Base-by-base conservation (phyloP, 2,113 vertebrate species). In the Spea multiplicata region DNA sequence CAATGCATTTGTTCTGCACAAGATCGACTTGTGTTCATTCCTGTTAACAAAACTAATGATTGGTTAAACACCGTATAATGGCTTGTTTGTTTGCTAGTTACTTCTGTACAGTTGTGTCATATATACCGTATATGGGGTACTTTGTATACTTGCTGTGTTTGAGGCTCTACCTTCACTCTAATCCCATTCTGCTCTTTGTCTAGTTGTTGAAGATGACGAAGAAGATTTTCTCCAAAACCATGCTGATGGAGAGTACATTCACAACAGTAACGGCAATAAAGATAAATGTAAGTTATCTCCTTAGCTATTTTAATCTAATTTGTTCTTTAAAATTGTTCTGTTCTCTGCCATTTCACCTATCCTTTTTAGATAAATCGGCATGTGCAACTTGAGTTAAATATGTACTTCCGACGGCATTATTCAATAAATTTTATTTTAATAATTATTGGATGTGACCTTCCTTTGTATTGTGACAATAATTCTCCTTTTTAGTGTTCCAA, bases 151-250 rank as follows among this genome's bases (percentile, higher is more conserved):
- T n/a, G 44, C 47, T n/a, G 6, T 72, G 16, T 52, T 44, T 14
- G 17, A 5, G 9, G 48, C 17, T 12, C 3, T 5, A 12, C 0
- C 6, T 6, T 59, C 61, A 49, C 4, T 48, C 7, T 71, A 17
- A 78, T 66, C 9, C 46, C 0, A 4, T 65, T 44, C 5, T 67
- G 50, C 44, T 77, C 82, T 83, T 59, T 75, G 86, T 90, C 77
- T 85, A 97, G 96, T 98, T 52, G 93, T 97, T 83, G 96, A 98
- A 89, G 95, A 97, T 49, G 96, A 99, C 83, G 96, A 97, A 87
- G 96, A 98, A 59, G 96, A 95, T 82, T 98, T 98, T 71, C 93
- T 95, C 75, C 93, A 89, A 67, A 86, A 94, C 66, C 94, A 95
- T 44, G 84, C 93, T 3, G 94, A 96, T 73, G 92, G 95, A 2